Conservation (phyloP, 2,113 vertebrate genomes). For the Desmodus rotundus region DNA sequence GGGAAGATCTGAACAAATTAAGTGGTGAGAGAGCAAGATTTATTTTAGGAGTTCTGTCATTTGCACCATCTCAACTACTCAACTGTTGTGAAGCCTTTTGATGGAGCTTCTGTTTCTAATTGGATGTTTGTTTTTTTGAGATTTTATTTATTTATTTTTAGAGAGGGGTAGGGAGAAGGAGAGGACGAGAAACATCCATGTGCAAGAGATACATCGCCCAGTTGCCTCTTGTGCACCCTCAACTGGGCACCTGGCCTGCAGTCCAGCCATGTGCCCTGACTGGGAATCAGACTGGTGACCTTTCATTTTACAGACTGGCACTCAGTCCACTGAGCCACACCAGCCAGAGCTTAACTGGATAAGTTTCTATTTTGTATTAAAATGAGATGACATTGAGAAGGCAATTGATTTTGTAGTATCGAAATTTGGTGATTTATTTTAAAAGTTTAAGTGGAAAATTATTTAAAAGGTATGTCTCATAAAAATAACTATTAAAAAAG, state of each 20-base stretch:
- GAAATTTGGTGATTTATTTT: conserved; percentile 17
- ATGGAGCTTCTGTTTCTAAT: not conserved
- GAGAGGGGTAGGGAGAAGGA: too few relatives aligned
- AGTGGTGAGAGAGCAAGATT: not conserved
- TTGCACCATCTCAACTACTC: not conserved
- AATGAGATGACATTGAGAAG: conserved; percentile 24
- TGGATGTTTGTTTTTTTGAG: not conserved
- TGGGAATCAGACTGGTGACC: too few relatives aligned
- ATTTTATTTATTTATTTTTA: too few relatives aligned
- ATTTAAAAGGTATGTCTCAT: not conserved
- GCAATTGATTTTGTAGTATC: not conserved
- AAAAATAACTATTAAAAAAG: not conserved
- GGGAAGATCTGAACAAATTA: not conserved
- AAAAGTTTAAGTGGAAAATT: not conserved
- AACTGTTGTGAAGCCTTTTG: not conserved
- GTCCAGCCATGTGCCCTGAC: too few relatives aligned
- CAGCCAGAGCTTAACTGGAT: too few relatives aligned
- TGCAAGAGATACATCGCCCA: too few relatives aligned
- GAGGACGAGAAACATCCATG: too few relatives aligned
- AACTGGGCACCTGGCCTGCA: too few relatives aligned
- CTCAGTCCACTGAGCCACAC: too few relatives aligned
- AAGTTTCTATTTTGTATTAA: not conserved
- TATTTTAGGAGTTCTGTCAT: not conserved
- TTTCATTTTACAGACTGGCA: too few relatives aligned
- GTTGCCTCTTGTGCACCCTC: too few relatives aligned